Evolutionary conservation across 2,113 vertebrate genomes (phyloP).

Genomic region (Grallaria varia): DNA sequence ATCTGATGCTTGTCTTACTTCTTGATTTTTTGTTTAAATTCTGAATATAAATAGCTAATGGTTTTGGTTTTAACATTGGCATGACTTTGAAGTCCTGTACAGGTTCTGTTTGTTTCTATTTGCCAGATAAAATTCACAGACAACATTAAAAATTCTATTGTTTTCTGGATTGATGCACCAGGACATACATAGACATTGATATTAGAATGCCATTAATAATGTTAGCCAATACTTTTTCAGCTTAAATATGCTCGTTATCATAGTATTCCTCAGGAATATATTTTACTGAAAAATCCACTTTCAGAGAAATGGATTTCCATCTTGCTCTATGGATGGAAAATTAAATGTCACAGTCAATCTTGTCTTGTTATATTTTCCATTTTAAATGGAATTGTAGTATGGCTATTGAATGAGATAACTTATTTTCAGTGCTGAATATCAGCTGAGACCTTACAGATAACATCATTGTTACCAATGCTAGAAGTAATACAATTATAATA

Average conservation of each 20-base stretch:
- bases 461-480: not conserved
- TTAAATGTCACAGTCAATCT: not conserved
- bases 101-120: not conserved
- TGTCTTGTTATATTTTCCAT: not conserved
- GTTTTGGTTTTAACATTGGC: not conserved
- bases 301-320: not conserved
- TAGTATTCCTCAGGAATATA: not conserved
- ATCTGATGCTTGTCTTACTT: not conserved
- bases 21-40: not conserved
- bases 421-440: not conserved
- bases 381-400: not conserved
- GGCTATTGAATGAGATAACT: not conserved
- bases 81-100: not conserved
- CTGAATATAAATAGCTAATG: not conserved
- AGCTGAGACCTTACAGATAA: not conserved
- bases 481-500: not conserved
- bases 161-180: not conserved
- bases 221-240: not conserved
- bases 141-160: not conserved
- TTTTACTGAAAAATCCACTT: not conserved
- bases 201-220: not conserved
- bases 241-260: not conserved
- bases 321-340: not conserved
- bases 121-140: not conserved
- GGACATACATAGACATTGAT: not conserved